Conservation (phyloP, 2,113 vertebrate genomes). For the Nycticryphes semicollaris region DNA sequence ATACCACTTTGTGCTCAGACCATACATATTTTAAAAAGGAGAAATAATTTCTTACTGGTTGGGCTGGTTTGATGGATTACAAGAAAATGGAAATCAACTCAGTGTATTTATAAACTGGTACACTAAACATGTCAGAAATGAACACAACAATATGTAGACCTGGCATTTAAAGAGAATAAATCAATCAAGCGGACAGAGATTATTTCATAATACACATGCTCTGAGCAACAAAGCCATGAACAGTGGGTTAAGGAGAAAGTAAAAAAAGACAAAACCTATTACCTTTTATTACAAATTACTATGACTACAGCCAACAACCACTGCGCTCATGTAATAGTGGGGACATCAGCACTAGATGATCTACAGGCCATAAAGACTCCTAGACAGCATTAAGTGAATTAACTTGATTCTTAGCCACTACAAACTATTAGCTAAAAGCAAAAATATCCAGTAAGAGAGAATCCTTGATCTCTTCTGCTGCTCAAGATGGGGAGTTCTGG, state of each 20-base stretch:
- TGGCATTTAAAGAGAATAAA: neutral
- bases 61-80: neutral
- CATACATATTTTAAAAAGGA: neutral
- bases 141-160: neutral
- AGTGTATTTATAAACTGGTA: neutral
- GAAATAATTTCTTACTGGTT: neutral
- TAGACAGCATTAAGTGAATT: neutral
- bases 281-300: neutral
- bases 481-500: neutral
- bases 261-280: neutral
- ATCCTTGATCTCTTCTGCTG: neutral
- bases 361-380: neutral
- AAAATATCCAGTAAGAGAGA: neutral
- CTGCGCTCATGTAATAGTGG: neutral
- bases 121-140: neutral
- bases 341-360: neutral
- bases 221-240: neutral
- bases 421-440: neutral
- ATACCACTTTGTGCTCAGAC: neutral
- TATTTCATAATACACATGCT: neutral
- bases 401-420: neutral
- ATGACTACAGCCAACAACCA: neutral
- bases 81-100: neutral
- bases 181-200: neutral
- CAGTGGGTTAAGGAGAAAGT: neutral